Conservation (phyloP, 2,113 vertebrate species). For the Callospermophilus lateralis region DNA sequence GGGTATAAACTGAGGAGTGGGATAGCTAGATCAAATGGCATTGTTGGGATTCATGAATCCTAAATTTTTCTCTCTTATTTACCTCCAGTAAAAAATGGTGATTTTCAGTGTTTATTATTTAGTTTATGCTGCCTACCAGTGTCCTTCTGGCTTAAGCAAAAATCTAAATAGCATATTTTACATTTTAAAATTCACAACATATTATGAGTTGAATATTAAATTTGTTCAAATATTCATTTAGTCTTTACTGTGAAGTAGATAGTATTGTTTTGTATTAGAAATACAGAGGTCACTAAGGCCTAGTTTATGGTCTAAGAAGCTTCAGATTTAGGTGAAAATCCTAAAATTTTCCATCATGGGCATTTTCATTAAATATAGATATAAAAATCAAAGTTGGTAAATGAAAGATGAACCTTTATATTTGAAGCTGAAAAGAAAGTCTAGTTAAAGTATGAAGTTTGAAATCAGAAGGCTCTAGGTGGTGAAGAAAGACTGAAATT, state of each 20-base stretch:
- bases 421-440: neutral
- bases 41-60: neutral
- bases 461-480: neutral
- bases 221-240: conserved; percentile 2
- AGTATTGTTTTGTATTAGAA: neutral
- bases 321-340: neutral
- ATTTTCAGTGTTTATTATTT: neutral
- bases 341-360: neutral
- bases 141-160: neutral
- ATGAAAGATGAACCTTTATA: neutral
- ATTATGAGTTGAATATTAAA: neutral
- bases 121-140: neutral
- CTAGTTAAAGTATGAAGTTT: neutral
- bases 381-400: neutral
- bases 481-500: neutral
- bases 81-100: neutral
- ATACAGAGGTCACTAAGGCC: neutral
- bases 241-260: neutral
- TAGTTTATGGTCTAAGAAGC: neutral
- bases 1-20: too few species aligned
- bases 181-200: neutral
- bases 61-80: neutral
- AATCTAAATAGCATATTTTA: neutral
- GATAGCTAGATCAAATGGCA: too few species aligned
- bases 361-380: neutral